Percentiles rank a stretch among this genome's conserved stretches.
These are phyloP conservation scores for Ischnura elegans DNA, from an alignment of 2,888 invertebrate species.

Conservation along the genomic window DNA sequence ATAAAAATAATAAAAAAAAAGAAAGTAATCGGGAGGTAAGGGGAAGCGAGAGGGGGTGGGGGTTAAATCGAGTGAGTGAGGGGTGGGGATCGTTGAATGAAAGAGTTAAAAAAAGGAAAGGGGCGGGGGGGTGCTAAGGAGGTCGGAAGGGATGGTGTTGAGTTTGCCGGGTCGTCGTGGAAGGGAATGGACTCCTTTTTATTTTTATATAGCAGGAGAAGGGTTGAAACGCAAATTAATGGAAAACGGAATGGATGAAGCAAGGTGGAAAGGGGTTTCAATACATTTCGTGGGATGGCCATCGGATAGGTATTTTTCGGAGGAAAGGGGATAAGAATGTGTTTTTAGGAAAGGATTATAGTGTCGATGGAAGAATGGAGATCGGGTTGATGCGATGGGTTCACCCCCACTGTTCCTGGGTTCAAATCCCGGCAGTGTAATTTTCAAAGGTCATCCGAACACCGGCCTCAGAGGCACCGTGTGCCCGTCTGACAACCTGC, in stretches of 20 bases:
- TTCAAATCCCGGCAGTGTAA: no score
- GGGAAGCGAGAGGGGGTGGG: neutral
- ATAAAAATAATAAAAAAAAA: neutral
- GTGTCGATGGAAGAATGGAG: constrained; percentile 51
- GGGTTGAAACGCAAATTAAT: constrained; percentile 67
- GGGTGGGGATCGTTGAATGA: no score
- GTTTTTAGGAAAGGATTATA: constrained; percentile 12
- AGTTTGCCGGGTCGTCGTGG: no score
- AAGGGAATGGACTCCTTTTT: constrained; percentile 1
- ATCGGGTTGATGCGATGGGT: no score
- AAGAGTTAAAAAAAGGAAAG: neutral
- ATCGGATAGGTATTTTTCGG: neutral
- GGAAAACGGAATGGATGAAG: constrained; percentile 37
- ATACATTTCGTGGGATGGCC: neutral
- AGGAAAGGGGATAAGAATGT: neutral
- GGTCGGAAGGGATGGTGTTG: no score
- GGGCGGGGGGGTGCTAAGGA: neutral
- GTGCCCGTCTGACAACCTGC: no score
- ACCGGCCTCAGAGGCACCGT: no score
- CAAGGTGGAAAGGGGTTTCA: neutral
- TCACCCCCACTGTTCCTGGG: no score
- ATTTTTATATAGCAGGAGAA: constrained; percentile 55
- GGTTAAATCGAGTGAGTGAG: no score
- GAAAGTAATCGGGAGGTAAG: neutral
- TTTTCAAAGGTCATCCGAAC: no score